Evolutionary conservation across 2,113 vertebrate genomes (phyloP), one percentile per base, ranked within the genome.

Genomic region (Stigmatopora nigra): DNA sequence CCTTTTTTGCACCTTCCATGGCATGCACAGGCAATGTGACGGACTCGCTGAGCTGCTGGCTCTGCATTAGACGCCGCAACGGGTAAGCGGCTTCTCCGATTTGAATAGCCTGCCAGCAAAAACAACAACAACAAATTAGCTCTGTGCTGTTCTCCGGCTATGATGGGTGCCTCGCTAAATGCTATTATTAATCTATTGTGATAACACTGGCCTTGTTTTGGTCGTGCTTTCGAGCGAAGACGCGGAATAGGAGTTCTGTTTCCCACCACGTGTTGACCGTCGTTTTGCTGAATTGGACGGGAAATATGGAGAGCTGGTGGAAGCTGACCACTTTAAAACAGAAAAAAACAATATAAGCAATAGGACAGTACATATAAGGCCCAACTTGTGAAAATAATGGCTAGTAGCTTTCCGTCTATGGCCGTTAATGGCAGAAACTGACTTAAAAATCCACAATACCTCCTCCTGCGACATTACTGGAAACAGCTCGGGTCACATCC

Each of bases 321-420:
- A 98, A 99, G 65, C 80, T 93, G 73, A 98, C 93, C 69, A 57
- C 97, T 98, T 13, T 84, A 88, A 61, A 68, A 80, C 75, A 65
- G 20, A 78, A 69, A 1, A 17, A 17, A 80, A 57, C 44, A 22
- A 60, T 17, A 41, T 6, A 16, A 8, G 25, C 2, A 16, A 36
- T 41, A 1, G 25, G 25, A 31, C 25, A 31, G 25, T 31, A 31
- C 1, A 31, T 31, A 31, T 3, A 31, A 3, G 25, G 25, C 25
- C 25, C 25, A 31, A 31, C 1, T 31, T 31, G 25, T 31, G 25
- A 48, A 61, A 17, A 5, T 17, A 0, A 55, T 53, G 52, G 12
- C 52, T 22, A 20, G 20, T 8, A 2, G 9, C 17, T 52, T 20
- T 10, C 7, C 7, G 25, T 31, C 3, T 31, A 31, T 31, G 2